These are phyloP conservation scores for Aphelinus atriplicis DNA, from an alignment of 1,140 invertebrate genomes.

Conservation along the genomic window DNA sequence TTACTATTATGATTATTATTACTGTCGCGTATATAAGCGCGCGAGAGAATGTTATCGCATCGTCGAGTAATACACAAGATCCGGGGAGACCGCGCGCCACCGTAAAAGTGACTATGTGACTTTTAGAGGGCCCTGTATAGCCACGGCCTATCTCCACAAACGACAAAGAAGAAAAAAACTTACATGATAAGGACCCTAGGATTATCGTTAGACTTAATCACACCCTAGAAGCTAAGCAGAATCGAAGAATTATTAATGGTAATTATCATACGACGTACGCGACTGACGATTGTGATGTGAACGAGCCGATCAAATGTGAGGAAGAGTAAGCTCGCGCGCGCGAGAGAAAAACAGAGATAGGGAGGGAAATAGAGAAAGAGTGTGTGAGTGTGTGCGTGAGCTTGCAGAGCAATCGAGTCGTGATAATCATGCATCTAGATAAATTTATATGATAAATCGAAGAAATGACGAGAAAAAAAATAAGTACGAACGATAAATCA, in stretches of 20 bases:
- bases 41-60: constrained; percentile 13
- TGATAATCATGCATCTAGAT: constrained; percentile 27
- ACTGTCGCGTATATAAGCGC: neutral
- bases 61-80: constrained; percentile 37
- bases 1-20: constrained; percentile 12
- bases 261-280: too few relatives aligned
- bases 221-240: too few relatives aligned
- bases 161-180: constrained; percentile 22
- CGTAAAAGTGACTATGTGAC: constrained; percentile 55
- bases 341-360: too few relatives aligned
- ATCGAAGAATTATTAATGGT: too few relatives aligned
- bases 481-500: constrained; percentile 16
- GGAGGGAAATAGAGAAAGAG: neutral
- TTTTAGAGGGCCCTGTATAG: constrained; percentile 64
- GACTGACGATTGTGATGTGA: neutral
- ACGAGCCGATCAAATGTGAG: constrained; percentile 1
- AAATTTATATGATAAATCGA: constrained; percentile 38
- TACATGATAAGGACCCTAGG: constrained; percentile 25
- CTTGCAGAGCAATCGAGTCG: constrained; percentile 24
- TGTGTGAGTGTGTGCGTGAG: constrained; percentile 19
- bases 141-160: constrained; percentile 61
- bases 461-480: constrained; percentile 30
- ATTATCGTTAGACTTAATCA: too few relatives aligned
- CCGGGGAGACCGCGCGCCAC: constrained; percentile 63
- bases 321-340: neutral